phyloP scores from a whole-genome alignment of 2,888 invertebrate species.

The Altica lythri region DNA sequence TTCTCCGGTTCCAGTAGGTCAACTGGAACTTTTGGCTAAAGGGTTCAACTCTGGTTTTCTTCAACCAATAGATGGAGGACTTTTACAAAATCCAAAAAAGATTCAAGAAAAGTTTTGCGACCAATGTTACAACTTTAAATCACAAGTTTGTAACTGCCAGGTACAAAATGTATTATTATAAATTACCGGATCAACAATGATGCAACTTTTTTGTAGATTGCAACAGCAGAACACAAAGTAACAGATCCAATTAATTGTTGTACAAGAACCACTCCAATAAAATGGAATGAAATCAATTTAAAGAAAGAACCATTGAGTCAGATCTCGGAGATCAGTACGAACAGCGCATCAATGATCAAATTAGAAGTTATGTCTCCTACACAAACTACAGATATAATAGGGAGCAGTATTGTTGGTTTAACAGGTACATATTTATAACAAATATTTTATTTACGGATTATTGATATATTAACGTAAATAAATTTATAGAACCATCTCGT shows the following conservation, averaged over 20 bases:
- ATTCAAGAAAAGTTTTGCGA: conserved; percentile 49
- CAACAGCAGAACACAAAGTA: conserved; percentile 39
- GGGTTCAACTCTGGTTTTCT: conserved; percentile 58
- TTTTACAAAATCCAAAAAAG: conserved; percentile 49
- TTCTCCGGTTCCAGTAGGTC: conserved; percentile 70
- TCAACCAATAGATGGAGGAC: conserved; percentile 44
- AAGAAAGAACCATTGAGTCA: conserved; percentile 70
- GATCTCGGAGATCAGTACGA: conserved; percentile 65
- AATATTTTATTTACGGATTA: neutral
- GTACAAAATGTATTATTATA: no score
- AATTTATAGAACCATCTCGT: conserved; percentile 41
- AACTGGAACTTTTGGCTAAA: conserved; percentile 66
- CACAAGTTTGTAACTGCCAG: conserved; percentile 48
- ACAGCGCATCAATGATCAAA: conserved; percentile 65
- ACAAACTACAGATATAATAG: conserved; percentile 54
- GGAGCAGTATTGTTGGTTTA: conserved; percentile 28
- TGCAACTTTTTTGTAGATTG: conserved; percentile 23
- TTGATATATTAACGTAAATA: neutral
- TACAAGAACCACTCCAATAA: conserved; percentile 72
- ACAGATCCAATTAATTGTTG: conserved; percentile 59
- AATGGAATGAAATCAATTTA: conserved; percentile 65
- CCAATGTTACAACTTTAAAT: conserved; percentile 49
- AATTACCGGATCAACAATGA: neutral
- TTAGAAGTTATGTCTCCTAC: conserved; percentile 71
- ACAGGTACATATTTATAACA: conserved; percentile 29